These are phyloP conservation scores for Xyrauchen texanus DNA, from an alignment of 2,113 vertebrate species.

Conservation along the genomic window DNA sequence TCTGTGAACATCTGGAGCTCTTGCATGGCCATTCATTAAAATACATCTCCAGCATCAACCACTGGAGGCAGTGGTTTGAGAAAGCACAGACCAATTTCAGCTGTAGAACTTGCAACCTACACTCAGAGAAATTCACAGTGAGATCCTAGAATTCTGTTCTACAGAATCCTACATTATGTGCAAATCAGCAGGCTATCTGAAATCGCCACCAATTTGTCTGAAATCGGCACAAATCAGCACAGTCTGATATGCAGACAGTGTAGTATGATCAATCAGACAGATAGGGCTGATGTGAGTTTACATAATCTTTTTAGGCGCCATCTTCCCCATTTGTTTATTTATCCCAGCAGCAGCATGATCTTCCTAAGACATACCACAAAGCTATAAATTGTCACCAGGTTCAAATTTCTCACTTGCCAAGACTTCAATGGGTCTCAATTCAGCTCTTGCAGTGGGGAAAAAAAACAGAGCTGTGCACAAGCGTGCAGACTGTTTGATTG, in stretches of 20 bases:
- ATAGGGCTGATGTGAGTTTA: conserved; percentile 70
- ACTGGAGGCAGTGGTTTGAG: too few relatives aligned
- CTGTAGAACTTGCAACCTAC: too few relatives aligned
- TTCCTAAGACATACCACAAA: conserved; percentile 76
- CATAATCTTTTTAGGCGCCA: conserved; percentile 31
- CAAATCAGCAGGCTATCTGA: neutral
- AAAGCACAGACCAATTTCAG: too few relatives aligned
- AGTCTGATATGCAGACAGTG: neutral
- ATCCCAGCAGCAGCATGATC: conserved; percentile 68
- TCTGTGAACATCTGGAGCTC: too few relatives aligned
- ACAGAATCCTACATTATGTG: neutral
- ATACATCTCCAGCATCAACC: too few relatives aligned
- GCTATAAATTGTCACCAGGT: conserved; percentile 78
- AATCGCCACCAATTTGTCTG: neutral
- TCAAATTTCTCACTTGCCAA: conserved; percentile 72
- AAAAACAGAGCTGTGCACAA: too few relatives aligned
- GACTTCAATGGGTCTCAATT: conserved; percentile 68
- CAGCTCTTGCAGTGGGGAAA: too few relatives aligned
- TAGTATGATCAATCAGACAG: conserved; percentile 65
- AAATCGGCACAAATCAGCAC: neutral
- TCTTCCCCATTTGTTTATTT: conserved; percentile 66
- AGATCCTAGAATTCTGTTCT: too few relatives aligned
- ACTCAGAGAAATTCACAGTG: too few relatives aligned
- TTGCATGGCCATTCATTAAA: too few relatives aligned
- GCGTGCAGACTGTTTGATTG: too few relatives aligned